These are phyloP conservation scores for Nicator chloris DNA, from an alignment of 2,113 vertebrate species.

Conservation along the genomic window DNA sequence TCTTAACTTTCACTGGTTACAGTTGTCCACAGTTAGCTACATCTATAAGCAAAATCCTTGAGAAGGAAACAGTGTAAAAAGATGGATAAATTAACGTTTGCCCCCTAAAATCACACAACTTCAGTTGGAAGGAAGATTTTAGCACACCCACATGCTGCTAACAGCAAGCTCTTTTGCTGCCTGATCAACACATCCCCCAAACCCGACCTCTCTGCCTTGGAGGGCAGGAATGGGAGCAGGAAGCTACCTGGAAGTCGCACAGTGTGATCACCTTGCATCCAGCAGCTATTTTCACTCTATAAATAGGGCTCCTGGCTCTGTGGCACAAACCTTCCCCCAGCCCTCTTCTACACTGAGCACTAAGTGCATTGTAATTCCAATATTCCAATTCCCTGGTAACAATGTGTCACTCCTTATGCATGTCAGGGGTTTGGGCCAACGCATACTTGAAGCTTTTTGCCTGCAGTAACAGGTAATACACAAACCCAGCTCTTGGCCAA, in stretches of 20 bases:
- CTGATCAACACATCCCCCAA: neutral
- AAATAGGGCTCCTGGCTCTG: neutral
- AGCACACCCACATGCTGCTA: neutral
- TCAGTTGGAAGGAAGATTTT: neutral
- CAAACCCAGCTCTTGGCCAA: neutral
- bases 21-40: neutral
- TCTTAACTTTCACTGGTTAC: neutral
- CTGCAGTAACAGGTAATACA: slow-evolving; percentile 36
- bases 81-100: neutral
- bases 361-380: neutral
- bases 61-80: neutral
- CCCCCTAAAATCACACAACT: neutral
- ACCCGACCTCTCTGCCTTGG: accelerated
- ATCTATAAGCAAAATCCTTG: neutral
- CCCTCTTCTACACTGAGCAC: neutral
- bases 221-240: neutral
- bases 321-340: neutral
- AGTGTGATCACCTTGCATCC: neutral
- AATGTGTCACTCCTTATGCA: neutral
- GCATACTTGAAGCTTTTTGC: neutral
- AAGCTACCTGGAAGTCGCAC: neutral
- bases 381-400: neutral
- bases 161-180: neutral
- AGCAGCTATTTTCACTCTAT: neutral
- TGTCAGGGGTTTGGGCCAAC: neutral